Conservation (phyloP, 1,140 invertebrate genomes). For the Hydropsyche tenuis region DNA sequence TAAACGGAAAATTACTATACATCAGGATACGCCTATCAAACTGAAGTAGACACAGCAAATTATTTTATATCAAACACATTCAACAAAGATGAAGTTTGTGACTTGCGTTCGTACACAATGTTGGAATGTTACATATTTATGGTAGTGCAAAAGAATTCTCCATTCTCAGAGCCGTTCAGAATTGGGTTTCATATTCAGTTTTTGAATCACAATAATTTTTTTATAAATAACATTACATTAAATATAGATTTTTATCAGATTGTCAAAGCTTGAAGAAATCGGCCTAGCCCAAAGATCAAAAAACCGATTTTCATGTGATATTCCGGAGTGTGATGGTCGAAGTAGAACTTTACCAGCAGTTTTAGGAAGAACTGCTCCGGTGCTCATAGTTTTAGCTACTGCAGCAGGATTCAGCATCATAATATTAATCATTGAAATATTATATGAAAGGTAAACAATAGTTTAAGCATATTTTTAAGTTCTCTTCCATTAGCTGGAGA, state of each 20-base stretch:
- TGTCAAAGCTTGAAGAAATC: conserved; percentile 22
- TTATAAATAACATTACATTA: background rate
- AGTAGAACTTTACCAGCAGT: conserved; percentile 32
- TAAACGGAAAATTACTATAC: too few species aligned
- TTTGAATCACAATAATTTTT: too few species aligned
- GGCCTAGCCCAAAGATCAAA: conserved; percentile 12
- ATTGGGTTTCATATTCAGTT: conserved; percentile 50
- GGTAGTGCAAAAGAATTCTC: conserved; percentile 58
- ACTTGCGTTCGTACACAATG: conserved; percentile 58
- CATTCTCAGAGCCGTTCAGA: conserved; percentile 60
- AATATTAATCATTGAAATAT: conserved; percentile 33
- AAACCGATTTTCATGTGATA: conserved; percentile 7
- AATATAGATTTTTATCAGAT: conserved; percentile 22
- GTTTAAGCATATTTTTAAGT: too few species aligned
- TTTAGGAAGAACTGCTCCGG: conserved; percentile 34
- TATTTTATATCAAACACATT: conserved; percentile 59
- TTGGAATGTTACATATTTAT: conserved; percentile 56
- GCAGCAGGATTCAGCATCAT: conserved; percentile 14
- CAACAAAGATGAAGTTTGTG: conserved; percentile 58
- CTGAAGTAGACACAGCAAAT: conserved; percentile 60
- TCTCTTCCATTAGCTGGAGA: too few species aligned
- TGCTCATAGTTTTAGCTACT: conserved; percentile 20
- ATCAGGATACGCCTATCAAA: conserved; percentile 60
- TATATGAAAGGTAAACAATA: conserved; percentile 19
- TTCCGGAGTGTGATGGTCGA: conserved; percentile 26